Percentiles rank a stretch among this genome's conserved stretches.
Evolutionary conservation across 2,888 invertebrate species (phyloP).

Genomic region (Pecten maximus): DNA sequence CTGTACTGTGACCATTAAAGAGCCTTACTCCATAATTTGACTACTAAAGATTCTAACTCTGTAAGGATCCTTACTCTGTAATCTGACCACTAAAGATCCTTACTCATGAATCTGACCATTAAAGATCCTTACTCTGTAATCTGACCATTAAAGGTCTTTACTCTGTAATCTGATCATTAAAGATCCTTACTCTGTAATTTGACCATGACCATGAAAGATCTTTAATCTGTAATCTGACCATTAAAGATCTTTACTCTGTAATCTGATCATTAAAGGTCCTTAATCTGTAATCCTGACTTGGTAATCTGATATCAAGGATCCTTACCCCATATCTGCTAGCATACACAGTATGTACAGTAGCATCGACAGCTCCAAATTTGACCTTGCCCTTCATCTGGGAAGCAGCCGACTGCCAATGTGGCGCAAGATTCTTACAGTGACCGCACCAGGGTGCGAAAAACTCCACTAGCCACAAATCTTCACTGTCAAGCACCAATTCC

Average conservation of each 20-base stretch:
- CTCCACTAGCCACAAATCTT: slow-evolving; percentile 98
- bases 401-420: slow-evolving; percentile 98
- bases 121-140: not conserved
- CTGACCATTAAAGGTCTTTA: not conserved
- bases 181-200: not conserved
- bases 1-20: not conserved
- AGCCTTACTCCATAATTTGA: too few relatives aligned
- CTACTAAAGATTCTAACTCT: not conserved
- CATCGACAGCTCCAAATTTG: slow-evolving; percentile 97
- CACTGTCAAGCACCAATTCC: slow-evolving; percentile 93
- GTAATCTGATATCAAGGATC: slow-evolving; percentile 43
- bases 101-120: not conserved
- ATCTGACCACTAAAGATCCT: not conserved
- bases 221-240: not conserved
- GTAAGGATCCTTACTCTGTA: not conserved
- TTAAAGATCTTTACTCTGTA: not conserved
- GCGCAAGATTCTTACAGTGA: slow-evolving; percentile 92
- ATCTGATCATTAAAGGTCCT: not conserved
- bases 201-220: not conserved
- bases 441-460: slow-evolving; percentile 95
- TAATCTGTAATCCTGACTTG: not conserved
- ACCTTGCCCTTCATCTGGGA: slow-evolving; percentile 95
- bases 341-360: slow-evolving; percentile 93
- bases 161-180: not conserved
- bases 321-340: slow-evolving; percentile 90